phyloP scores from a whole-genome alignment of 2,888 invertebrate species.

The Drosophila melanocephala region DNA sequence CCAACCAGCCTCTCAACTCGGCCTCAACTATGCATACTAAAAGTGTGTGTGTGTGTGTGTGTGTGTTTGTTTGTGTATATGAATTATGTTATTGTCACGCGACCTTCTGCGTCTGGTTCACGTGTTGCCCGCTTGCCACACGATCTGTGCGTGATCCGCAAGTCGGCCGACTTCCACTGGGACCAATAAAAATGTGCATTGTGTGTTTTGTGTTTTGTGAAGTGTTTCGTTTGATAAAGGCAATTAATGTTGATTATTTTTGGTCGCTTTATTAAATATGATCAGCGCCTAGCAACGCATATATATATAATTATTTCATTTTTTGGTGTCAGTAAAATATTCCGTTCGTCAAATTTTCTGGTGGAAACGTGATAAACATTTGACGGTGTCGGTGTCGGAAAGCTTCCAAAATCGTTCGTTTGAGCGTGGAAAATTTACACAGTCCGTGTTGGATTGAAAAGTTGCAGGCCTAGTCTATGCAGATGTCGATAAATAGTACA shows the following conservation, averaged over 20 bases:
- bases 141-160: slow-evolving; percentile 67
- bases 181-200: slow-evolving; percentile 35
- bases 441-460: background rate
- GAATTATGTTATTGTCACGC: slow-evolving; percentile 74
- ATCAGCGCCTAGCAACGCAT: slow-evolving; percentile 42
- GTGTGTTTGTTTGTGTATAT: background rate
- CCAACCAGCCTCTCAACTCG: background rate
- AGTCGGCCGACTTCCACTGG: slow-evolving; percentile 47
- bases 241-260: slow-evolving; percentile 45
- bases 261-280: slow-evolving; percentile 29
- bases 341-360: slow-evolving; percentile 45
- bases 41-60: background rate
- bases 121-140: slow-evolving; percentile 60
- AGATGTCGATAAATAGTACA: background rate
- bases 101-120: slow-evolving; percentile 67
- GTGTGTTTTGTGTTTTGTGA: slow-evolving; percentile 16
- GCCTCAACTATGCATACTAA: background rate
- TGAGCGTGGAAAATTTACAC: slow-evolving; percentile 59
- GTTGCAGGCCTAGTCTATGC: background rate
- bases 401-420: slow-evolving; percentile 59
- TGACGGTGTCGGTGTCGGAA: slow-evolving; percentile 36
- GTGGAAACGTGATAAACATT: slow-evolving; percentile 62
- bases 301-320: background rate
- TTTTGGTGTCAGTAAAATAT: slow-evolving; percentile 55
- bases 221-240: slow-evolving; percentile 51